A percentile compares a stretch with the other conserved stretches of the same genome.
Conservation (phyloP, 2,113 vertebrate genomes). For the Pan paniscus region DNA sequence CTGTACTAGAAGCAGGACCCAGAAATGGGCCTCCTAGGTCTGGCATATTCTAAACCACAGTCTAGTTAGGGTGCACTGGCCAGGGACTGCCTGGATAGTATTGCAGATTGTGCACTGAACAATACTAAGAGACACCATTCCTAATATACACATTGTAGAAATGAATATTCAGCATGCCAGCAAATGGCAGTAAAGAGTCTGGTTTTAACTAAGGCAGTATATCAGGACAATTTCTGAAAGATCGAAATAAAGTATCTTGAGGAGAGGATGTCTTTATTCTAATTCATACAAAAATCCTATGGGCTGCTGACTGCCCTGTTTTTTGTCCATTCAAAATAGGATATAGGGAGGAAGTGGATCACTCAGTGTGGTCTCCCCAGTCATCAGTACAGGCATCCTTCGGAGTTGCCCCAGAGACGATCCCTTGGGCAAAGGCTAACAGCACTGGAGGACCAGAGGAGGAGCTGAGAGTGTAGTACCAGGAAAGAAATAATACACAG, state of each 20-base stretch:
- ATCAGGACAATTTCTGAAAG: neutral
- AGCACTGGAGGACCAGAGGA: neutral
- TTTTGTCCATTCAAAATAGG: neutral
- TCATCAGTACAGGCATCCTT: neutral
- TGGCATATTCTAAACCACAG: neutral
- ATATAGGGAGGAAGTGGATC: neutral
- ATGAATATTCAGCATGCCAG: neutral
- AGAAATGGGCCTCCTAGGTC: neutral
- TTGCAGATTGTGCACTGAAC: neutral
- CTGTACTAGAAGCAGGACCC: neutral
- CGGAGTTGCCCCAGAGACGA: accelerated
- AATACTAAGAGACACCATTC: neutral
- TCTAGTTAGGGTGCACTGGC: neutral
- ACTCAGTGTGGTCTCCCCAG: neutral
- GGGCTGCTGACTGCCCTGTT: too few relatives aligned
- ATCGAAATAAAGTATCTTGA: neutral
- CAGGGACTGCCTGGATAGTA: neutral
- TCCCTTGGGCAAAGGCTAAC: neutral
- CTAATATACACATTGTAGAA: neutral
- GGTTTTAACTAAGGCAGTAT: neutral
- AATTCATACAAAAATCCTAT: neutral
- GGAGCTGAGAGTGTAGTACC: neutral
- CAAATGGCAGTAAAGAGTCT: neutral
- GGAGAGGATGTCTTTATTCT: neutral
- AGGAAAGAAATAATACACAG: neutral